phyloP scores from a whole-genome alignment of 2,888 invertebrate genomes.

The Beris chalybata region DNA sequence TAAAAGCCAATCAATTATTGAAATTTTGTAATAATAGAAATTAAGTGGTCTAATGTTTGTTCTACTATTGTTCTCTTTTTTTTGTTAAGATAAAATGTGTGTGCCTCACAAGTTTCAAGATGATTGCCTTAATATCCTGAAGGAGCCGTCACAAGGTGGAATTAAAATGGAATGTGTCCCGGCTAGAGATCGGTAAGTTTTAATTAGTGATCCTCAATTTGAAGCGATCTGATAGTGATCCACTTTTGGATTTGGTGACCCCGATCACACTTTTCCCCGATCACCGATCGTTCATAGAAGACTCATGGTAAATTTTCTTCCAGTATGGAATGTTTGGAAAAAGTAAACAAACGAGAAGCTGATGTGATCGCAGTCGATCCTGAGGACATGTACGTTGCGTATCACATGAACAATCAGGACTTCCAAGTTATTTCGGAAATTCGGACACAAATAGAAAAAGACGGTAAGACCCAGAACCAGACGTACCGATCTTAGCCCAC shows the following conservation, averaged over 20 bases:
- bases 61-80: slow-evolving; percentile 3
- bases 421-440: slow-evolving; percentile 77
- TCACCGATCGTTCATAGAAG: background rate
- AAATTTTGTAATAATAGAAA: too few relatives aligned
- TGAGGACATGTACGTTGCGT: slow-evolving; percentile 85
- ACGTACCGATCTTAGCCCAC: background rate
- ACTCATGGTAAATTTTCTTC: slow-evolving; percentile 23
- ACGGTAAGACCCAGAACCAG: slow-evolving; percentile 58
- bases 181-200: slow-evolving; percentile 69
- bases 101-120: slow-evolving; percentile 67
- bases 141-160: slow-evolving; percentile 55
- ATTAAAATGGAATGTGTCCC: slow-evolving; percentile 69
- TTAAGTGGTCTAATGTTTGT: background rate
- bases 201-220: background rate
- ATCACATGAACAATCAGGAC: slow-evolving; percentile 71
- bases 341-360: slow-evolving; percentile 74
- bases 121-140: slow-evolving; percentile 62
- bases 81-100: slow-evolving; percentile 70
- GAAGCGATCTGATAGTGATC: background rate
- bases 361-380: slow-evolving; percentile 84
- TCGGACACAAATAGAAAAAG: slow-evolving; percentile 73
- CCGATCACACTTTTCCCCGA: too few relatives aligned
- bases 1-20: too few relatives aligned
- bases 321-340: slow-evolving; percentile 74
- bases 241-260: background rate